phyloP scores from a whole-genome alignment of 2,113 vertebrate genomes.

The Neogale vison region DNA sequence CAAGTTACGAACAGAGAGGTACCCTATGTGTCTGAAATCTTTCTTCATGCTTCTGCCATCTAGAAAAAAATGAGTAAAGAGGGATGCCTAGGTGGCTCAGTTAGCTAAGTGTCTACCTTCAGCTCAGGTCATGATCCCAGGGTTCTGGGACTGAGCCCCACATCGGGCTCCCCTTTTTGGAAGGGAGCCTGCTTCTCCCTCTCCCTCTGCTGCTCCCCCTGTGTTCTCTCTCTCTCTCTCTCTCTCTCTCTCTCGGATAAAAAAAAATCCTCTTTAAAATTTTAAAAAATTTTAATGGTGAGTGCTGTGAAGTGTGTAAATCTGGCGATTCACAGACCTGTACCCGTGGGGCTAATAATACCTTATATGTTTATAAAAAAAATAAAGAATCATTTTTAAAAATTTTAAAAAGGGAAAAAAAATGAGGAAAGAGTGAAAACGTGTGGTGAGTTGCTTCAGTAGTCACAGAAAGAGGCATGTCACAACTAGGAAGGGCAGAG shows the following conservation, averaged over 20 bases:
- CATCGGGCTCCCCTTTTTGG: neutral
- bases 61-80: neutral
- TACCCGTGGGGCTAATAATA: too few relatives aligned
- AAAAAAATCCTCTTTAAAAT: too few relatives aligned
- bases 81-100: neutral
- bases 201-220: neutral
- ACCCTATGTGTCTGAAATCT: neutral
- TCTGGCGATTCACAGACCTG: too few relatives aligned
- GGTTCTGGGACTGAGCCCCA: neutral
- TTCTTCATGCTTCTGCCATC: neutral
- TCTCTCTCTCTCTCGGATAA: too few relatives aligned
- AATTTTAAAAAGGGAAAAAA: too few relatives aligned
- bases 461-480: neutral
- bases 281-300: too few relatives aligned
- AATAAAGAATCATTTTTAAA: neutral
- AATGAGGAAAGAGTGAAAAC: neutral
- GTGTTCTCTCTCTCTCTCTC: neutral
- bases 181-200: neutral
- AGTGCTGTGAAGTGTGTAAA: too few relatives aligned
- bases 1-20: neutral
- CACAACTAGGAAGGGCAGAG: neutral
- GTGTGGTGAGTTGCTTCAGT: neutral
- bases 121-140: neutral
- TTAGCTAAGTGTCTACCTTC: neutral
- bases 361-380: too few relatives aligned